A percentile compares a stretch with the other conserved stretches of the same genome.
Conservation (phyloP, 2,797 vertebrate species). For the Brachymystax lenok region DNA sequence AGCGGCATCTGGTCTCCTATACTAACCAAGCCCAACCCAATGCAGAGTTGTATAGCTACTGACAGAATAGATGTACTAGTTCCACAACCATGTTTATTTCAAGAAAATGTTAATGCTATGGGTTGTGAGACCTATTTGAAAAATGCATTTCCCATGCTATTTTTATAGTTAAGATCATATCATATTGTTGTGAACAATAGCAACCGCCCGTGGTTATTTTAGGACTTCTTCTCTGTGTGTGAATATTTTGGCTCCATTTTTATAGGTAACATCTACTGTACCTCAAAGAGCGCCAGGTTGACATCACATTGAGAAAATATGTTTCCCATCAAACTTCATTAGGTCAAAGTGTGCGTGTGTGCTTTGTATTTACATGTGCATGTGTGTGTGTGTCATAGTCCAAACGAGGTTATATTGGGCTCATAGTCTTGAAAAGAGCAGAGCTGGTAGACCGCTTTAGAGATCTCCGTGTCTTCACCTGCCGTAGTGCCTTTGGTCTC, state of each 20-base stretch:
- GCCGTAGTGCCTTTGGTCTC: constrained; percentile 15
- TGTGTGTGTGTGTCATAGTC: background rate
- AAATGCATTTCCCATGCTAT: background rate
- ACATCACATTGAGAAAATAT: background rate
- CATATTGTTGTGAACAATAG: background rate
- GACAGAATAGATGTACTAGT: too few relatives aligned
- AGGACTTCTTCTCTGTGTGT: background rate
- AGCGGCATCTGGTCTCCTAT: background rate
- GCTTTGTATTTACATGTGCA: background rate
- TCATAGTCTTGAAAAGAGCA: background rate
- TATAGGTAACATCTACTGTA: background rate
- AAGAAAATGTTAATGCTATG: background rate
- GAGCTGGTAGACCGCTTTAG: background rate
- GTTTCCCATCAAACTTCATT: background rate
- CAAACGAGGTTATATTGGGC: background rate
- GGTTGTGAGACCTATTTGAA: background rate
- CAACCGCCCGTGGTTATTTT: background rate
- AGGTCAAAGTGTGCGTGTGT: too few relatives aligned
- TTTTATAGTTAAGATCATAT: background rate
- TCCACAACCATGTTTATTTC: background rate
- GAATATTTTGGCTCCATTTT: background rate
- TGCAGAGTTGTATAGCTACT: too few relatives aligned
- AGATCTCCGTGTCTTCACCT: constrained; percentile 4
- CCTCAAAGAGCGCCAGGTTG: background rate
- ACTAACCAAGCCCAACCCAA: background rate